These are phyloP conservation scores for Hartigia nigra DNA, from an alignment of 2,888 invertebrate species.

Conservation along the genomic window DNA sequence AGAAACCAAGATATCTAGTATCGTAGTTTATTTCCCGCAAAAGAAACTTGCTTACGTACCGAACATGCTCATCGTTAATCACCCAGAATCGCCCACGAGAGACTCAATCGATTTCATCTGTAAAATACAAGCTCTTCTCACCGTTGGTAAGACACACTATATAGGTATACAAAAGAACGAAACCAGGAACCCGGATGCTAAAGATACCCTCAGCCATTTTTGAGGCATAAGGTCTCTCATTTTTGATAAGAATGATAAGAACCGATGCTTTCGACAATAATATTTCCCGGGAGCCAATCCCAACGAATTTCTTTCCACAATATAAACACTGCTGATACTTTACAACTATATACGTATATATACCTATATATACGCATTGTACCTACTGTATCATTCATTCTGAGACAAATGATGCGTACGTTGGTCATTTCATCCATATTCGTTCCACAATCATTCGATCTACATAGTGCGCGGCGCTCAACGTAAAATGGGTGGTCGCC, in stretches of 20 bases:
- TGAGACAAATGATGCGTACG: constrained; percentile 50
- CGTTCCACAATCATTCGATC: constrained; percentile 52
- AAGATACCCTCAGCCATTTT: not conserved
- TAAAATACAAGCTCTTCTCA: not conserved
- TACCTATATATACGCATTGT: constrained; percentile 7
- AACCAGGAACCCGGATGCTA: not conserved
- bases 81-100: not conserved
- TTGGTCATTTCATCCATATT: constrained; percentile 51
- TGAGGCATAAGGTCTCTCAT: not conserved
- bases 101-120: not conserved
- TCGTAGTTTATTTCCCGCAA: not conserved
- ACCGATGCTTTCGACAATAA: not conserved
- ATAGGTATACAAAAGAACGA: not conserved
- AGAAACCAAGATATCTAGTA: not conserved
- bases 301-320: not conserved
- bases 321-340: not conserved
- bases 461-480: constrained; percentile 53
- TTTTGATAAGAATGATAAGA: not conserved
- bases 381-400: constrained; percentile 34
- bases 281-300: not conserved
- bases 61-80: not conserved
- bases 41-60: not conserved
- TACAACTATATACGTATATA: not conserved
- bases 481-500: constrained; percentile 59
- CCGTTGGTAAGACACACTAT: not conserved